phyloP scores from a whole-genome alignment of 2,113 vertebrate species.

The Promerops cafer region DNA sequence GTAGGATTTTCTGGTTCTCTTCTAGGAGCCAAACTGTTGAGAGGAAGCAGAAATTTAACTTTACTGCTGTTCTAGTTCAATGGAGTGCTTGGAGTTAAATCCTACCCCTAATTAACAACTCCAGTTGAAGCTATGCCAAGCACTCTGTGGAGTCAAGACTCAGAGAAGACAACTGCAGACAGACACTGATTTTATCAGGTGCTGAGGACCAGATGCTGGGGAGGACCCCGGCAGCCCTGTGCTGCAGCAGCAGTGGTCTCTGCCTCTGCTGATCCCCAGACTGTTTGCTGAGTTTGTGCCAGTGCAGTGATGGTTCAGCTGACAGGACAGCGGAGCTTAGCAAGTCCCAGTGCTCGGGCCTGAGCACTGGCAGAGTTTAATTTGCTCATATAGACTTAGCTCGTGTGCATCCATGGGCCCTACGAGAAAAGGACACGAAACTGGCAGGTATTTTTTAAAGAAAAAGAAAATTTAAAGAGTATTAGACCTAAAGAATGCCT shows the following conservation, averaged over 20 bases:
- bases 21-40: neutral
- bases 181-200: neutral
- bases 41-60: neutral
- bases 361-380: neutral
- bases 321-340: neutral
- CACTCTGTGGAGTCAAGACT: neutral
- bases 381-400: neutral
- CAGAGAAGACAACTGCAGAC: neutral
- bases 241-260: neutral
- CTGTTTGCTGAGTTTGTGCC: neutral
- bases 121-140: neutral
- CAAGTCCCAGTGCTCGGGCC: neutral
- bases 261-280: neutral
- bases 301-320: neutral
- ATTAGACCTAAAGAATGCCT: neutral
- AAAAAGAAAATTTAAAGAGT: too few species aligned
- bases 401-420: neutral
- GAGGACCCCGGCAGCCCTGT: fast-evolving
- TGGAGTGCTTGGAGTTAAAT: neutral
- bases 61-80: neutral
- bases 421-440: neutral
- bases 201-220: neutral
- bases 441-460: neutral
- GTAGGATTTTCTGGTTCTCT: neutral
- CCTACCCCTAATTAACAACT: neutral